Evolutionary conservation across 2,797 vertebrate species (phyloP), one percentile per base, ranked within the genome.

Genomic region (Erpetoichthys calabaricus): DNA sequence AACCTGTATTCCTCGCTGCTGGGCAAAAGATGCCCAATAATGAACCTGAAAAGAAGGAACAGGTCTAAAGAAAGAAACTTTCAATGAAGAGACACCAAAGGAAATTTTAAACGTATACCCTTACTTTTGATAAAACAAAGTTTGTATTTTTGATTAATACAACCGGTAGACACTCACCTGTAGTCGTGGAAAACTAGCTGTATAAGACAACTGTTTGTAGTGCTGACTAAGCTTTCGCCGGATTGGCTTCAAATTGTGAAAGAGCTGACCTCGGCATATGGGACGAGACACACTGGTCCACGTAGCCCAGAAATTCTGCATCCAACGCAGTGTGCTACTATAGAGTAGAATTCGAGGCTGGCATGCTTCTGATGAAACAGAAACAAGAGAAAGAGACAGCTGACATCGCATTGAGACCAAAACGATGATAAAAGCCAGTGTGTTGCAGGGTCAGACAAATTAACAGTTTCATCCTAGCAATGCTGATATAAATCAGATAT

Each of bases 291-390:
- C 89, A 0, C 87, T 87, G 60, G 90, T 97, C 94, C 94, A 98
- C 0, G 92, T 98, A 61, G 95, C 95, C 94, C 93, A 98, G 59
- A 99, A 99, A 78, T 98, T 99, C 69, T 99, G 96, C 95, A 99
- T 98, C 96, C 96, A 99, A 60, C 96, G 94, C 62, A 99, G 76
- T 1, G 96, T 99, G 79, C 92, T 98, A 81, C 96, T 98, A 66
- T 98, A 99, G 50, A 99, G 79, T 63, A 99, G 84, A 71, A 98
- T 91, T 68, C 81, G 86, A 42, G 94, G 95, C 79, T 91, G 88
- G 56, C 73, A 80, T 9, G 78, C 72, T 53, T 91, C 95, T 98
- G 69, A 55, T 65, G 60, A 4, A 9, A 47, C 7, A n/a, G 46
- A 43, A 42, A 10, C 2, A 7, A 9, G 25, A 25, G 25, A 25